phyloP scores from a whole-genome alignment of 2,797 vertebrate species.

The Zenarchopterus dispar region DNA sequence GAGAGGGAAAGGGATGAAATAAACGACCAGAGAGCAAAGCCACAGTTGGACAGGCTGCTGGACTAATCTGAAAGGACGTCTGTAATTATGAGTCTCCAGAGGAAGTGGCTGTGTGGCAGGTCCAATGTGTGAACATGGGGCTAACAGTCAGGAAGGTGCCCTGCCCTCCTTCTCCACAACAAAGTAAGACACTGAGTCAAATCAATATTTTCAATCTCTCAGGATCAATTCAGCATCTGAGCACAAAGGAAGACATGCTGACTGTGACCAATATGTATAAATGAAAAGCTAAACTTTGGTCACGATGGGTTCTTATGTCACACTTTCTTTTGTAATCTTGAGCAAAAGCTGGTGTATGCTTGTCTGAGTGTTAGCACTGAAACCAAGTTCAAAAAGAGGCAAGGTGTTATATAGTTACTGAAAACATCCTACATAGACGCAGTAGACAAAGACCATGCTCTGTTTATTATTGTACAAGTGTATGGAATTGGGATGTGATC shows the following conservation, averaged over 20 bases:
- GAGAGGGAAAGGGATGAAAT: slow-evolving; percentile 85
- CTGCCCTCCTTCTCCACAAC: slow-evolving; percentile 72
- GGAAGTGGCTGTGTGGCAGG: slow-evolving; percentile 89
- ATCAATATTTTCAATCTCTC: slow-evolving; percentile 99
- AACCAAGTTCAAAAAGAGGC: slow-evolving; percentile 21
- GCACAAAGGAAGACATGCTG: slow-evolving; percentile 94
- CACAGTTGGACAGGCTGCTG: slow-evolving; percentile 89
- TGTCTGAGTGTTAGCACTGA: slow-evolving; percentile 29
- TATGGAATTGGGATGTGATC: slow-evolving; percentile 27
- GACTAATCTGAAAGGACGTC: slow-evolving; percentile 94
- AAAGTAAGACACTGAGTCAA: slow-evolving; percentile 92
- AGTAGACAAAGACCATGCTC: slow-evolving; percentile 12
- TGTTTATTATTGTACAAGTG: slow-evolving; percentile 18
- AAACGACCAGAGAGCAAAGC: slow-evolving; percentile 82
- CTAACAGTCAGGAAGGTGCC: slow-evolving; percentile 86
- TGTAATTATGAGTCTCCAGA: slow-evolving; percentile 96
- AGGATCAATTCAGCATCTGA: slow-evolving; percentile 95
- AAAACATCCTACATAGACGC: slow-evolving; percentile 18
- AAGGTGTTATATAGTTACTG: slow-evolving; percentile 16
- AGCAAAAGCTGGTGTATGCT: slow-evolving; percentile 27
- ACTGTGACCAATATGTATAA: slow-evolving; percentile 92
- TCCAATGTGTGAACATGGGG: slow-evolving; percentile 92
- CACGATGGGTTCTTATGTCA: slow-evolving; percentile 37
- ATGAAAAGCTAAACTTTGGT: slow-evolving; percentile 95
- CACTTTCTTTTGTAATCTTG: slow-evolving; percentile 42